Base-by-base conservation (phyloP, 2,888 invertebrate species). In the Acleris laterana region DNA sequence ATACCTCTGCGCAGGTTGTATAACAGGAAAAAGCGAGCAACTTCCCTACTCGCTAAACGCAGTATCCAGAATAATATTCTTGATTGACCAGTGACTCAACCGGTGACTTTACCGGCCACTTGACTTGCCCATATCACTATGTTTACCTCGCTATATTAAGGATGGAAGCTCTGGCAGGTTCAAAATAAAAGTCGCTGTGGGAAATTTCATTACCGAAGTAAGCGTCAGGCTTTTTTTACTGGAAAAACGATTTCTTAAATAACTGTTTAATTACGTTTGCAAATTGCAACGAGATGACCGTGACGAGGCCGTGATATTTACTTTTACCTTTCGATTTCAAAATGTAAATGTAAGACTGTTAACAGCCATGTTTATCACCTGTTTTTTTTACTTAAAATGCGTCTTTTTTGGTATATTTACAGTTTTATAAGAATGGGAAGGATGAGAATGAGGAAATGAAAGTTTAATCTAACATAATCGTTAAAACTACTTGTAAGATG, bases 181-280 rank as follows among this genome's bases (percentile, higher is more conserved):
- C 32, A 62, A 56, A 56, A 56, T 63, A 58, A 59, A 59, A 63
- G 63, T 48, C 6, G 13, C 57, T 59, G 42, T 60, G 64, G 53
- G 59, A 64, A 64, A 53, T 49, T 48, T 42, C 42, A 49, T 60
- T 59, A 49, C 59, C 53, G 49, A 64, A 44, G 13, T n/a, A 52
- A 25, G 55, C 20, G 46, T 55, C 16, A 16, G 13, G 19, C 13
- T 7, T 38, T 19, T 38, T 13, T 53, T 59, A 55, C 63, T 64
- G 48, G 20, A 58, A 58, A 28, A 32, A 13, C 19, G 19, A 20
- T 49, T 49, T 49, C 49, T 49, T 19, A 49, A 49, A 49, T 49
- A 20, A 11, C 17, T 49, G 49, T 49, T 49, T 49, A 49, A 46
- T 46, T 20, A 19, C 49, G 11, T 49, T 19, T 17, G 9, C 17